Percentiles rank a stretch among this genome's conserved stretches.
Evolutionary conservation across 1,140 invertebrate species (phyloP).

Genomic region (Drosophila insularis): DNA sequence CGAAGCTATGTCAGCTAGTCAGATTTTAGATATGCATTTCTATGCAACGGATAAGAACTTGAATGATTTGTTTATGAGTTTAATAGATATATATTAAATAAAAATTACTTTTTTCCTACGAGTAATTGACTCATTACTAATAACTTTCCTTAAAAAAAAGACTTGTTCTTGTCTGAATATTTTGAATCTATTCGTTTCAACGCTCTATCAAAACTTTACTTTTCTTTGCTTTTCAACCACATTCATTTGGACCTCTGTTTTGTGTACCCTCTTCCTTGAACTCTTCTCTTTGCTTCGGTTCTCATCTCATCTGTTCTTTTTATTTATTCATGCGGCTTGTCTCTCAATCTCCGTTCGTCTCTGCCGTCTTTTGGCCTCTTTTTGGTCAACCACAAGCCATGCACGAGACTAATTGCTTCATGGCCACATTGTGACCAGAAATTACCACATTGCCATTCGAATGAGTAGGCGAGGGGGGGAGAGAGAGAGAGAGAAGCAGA

Average conservation of each 20-base stretch:
- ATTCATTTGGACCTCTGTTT: background rate
- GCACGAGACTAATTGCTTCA: constrained; percentile 21
- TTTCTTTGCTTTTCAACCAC: background rate
- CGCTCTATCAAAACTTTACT: background rate
- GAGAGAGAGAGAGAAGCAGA: too few species aligned
- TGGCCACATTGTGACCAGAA: constrained; percentile 18
- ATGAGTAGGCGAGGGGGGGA: background rate
- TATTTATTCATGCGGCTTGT: background rate
- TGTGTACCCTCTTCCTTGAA: background rate
- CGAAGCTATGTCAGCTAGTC: too few species aligned
- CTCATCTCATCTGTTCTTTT: background rate
- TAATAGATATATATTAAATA: too few species aligned
- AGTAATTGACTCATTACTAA: too few species aligned
- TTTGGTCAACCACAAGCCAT: background rate
- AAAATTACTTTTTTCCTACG: too few species aligned
- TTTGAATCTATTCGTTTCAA: background rate
- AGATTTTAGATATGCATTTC: too few species aligned
- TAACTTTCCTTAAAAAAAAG: too few species aligned
- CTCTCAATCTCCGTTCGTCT: background rate
- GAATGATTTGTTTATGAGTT: too few species aligned
- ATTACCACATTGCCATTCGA: constrained; percentile 15
- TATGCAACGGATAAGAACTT: too few species aligned
- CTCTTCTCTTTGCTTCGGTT: background rate
- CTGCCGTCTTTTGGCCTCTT: background rate
- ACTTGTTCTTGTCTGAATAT: background rate